Conservation (phyloP, 2,797 vertebrate genomes). For the Gymnoscopelus microlampas region DNA sequence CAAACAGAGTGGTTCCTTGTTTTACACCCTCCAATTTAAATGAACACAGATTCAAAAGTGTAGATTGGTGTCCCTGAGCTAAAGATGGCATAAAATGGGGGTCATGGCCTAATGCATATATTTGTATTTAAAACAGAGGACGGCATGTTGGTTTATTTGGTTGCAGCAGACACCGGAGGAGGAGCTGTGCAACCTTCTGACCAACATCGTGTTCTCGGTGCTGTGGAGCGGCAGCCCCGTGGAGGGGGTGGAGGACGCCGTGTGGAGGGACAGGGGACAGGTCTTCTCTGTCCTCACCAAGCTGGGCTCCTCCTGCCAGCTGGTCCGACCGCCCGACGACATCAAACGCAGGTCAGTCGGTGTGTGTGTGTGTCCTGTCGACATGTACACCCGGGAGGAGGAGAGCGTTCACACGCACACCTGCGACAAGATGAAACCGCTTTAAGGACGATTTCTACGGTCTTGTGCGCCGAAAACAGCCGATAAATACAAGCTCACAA, state of each 20-base stretch:
- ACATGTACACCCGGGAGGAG: too few relatives aligned
- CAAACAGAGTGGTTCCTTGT: too few relatives aligned
- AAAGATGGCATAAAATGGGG: too few relatives aligned
- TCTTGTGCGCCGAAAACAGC: too few relatives aligned
- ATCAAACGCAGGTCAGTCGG: slow-evolving; percentile 91
- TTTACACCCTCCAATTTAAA: too few relatives aligned
- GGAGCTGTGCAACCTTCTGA: slow-evolving; percentile 95
- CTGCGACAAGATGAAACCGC: not conserved
- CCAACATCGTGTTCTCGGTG: slow-evolving; percentile 94
- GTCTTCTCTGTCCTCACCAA: slow-evolving; percentile 98
- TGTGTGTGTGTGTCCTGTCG: not conserved
- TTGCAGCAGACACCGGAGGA: slow-evolving; percentile 92
- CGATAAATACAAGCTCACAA: too few relatives aligned
- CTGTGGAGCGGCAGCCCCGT: slow-evolving; percentile 89
- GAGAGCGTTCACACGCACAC: too few relatives aligned
- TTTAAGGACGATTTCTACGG: too few relatives aligned
- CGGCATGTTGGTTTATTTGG: not conserved
- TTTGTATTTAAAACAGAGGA: too few relatives aligned
- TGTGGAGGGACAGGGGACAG: slow-evolving; percentile 94
- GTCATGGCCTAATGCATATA: too few relatives aligned
- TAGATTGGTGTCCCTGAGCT: too few relatives aligned
- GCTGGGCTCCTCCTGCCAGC: slow-evolving; percentile 91
- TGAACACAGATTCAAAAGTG: too few relatives aligned
- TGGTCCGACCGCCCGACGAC: slow-evolving; percentile 92
- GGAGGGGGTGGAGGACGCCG: slow-evolving; percentile 85